Evolutionary conservation across 2,888 invertebrate species (phyloP), one percentile per base, ranked within the genome.

Genomic region (Ochropleura plecta): DNA sequence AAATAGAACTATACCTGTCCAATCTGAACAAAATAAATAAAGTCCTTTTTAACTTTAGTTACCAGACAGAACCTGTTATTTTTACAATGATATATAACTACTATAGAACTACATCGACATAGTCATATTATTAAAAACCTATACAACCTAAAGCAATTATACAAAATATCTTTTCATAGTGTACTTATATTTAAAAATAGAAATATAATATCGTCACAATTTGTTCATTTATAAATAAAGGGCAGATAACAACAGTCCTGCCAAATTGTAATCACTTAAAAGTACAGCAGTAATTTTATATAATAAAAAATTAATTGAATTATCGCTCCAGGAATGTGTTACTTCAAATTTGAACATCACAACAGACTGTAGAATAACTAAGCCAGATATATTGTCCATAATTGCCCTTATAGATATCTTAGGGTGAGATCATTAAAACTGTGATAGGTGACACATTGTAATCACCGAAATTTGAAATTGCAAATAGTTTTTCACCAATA

Each of bases 131-230:
- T 90, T 83, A 81, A 80, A 87, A 93, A 92, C 93, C 93, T 95
- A 95, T 94, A 96, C 95, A 96, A 96, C 95, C 95, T 94, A 95
- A 94, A 91, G 93, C 93, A 95, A 96, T 95, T 95, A 95, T 95
- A 96, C 95, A 96, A 95, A 96, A 95, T 95, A 96, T 94, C 90
- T 89, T 93, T 91, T 92, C 91, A 90, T 90, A 91, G 90, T 95
- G 94, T 95, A 95, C 95, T 95, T 94, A 94, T 89, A 84, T 91
- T 91, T 90, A 90, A 85, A 78, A 89, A 88, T 94, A 95, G 90
- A 93, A 93, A 92, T 94, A 93, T 93, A 93, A 93, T 93, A 94
- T 94, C 91, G 91, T 90, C 91, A 92, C 90, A 92, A 94, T 87
- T 95, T 95, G 95, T 95, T 95, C 95, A 93, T 92, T 91, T 92